These are phyloP conservation scores for Glomeris maerens DNA, from an alignment of 1,140 invertebrate species.

Conservation along the genomic window DNA sequence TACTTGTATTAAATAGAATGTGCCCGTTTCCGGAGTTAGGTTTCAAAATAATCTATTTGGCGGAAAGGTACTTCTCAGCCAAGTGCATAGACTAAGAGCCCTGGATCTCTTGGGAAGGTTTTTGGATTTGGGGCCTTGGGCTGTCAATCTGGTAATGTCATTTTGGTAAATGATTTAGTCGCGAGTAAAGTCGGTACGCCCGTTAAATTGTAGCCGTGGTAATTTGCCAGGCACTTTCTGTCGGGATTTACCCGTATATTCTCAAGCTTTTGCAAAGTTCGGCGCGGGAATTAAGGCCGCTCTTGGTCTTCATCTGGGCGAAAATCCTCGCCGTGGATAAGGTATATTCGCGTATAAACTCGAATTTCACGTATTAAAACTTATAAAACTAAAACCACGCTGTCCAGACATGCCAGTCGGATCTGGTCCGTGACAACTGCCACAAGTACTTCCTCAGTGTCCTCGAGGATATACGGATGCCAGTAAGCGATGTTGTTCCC, in stretches of 20 bases:
- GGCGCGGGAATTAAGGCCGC: slow-evolving; percentile 73
- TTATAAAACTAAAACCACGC: slow-evolving; percentile 16
- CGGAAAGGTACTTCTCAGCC: slow-evolving; percentile 72
- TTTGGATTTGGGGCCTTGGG: slow-evolving; percentile 90
- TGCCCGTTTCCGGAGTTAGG: neutral
- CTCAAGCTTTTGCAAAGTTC: slow-evolving; percentile 87
- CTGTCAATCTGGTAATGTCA: slow-evolving; percentile 59
- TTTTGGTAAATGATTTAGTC: neutral
- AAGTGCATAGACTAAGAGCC: slow-evolving; percentile 87
- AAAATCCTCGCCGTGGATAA: slow-evolving; percentile 95
- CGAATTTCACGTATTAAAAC: slow-evolving; percentile 5
- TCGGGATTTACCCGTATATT: slow-evolving; percentile 98
- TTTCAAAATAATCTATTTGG: slow-evolving; percentile 7
- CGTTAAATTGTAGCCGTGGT: slow-evolving; percentile 1
- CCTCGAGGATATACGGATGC: slow-evolving; percentile 65
- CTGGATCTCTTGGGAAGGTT: slow-evolving; percentile 89
- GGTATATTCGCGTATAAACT: slow-evolving; percentile 41
- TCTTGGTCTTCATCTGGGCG: slow-evolving; percentile 97
- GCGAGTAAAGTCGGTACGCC: no score
- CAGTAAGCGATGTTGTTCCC: slow-evolving; percentile 39
- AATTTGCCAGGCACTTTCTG: slow-evolving; percentile 57
- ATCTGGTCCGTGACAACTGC: slow-evolving; percentile 86
- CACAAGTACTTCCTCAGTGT: slow-evolving; percentile 90
- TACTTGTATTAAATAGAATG: neutral
- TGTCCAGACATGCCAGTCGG: slow-evolving; percentile 74